Percentiles rank a stretch among this genome's conserved stretches.
These are phyloP conservation scores for Athalia rosae DNA, from an alignment of 2,888 invertebrate species.

Conservation along the genomic window DNA sequence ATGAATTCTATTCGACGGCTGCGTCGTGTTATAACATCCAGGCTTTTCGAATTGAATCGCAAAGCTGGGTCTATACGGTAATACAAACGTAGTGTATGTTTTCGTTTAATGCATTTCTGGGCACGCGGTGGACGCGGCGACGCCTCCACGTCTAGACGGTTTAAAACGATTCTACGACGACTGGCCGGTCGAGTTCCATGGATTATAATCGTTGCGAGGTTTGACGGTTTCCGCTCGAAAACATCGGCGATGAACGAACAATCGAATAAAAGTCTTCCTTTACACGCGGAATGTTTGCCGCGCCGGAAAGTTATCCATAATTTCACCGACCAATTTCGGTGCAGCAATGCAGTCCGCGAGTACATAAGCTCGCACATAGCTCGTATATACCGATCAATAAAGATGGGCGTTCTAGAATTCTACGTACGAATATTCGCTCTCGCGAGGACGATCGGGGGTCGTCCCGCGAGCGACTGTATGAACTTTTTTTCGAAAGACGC, in stretches of 20 bases:
- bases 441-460: too few relatives aligned
- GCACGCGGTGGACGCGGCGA: slow-evolving; percentile 24
- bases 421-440: too few relatives aligned
- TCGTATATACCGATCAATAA: slow-evolving; percentile 15
- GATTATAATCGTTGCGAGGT: too few relatives aligned
- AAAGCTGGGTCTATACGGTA: not conserved
- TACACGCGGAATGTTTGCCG: too few relatives aligned
- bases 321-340: too few relatives aligned
- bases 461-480: too few relatives aligned
- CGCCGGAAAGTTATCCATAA: too few relatives aligned
- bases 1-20: not conserved
- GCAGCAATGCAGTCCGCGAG: too few relatives aligned
- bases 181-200: not conserved
- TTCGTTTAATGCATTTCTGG: slow-evolving; percentile 34
- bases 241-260: too few relatives aligned
- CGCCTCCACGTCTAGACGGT: slow-evolving; percentile 39
- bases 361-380: not conserved
- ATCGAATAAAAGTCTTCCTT: not conserved
- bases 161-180: slow-evolving; percentile 11
- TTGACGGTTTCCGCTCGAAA: too few relatives aligned
- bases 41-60: slow-evolving; percentile 18
- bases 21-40: not conserved
- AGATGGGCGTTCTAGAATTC: not conserved
- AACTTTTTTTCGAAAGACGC: too few relatives aligned
- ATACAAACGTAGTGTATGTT: not conserved